Evolutionary conservation across 2,113 vertebrate genomes (phyloP).

Genomic region (Acanthisitta chloris): DNA sequence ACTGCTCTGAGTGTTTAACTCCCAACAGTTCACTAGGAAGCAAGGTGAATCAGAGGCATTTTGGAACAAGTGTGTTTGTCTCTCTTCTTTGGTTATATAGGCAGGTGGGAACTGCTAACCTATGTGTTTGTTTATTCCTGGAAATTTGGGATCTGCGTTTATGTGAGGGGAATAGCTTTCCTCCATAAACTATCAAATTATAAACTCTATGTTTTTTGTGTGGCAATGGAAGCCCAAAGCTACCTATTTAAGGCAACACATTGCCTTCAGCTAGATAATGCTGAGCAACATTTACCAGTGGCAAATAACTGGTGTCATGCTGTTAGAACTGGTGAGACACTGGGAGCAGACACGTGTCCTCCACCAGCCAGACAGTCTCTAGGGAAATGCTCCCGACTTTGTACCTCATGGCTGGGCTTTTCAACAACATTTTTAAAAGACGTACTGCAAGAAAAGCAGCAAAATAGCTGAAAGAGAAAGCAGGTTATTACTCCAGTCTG

Average conservation of each 20-base stretch:
- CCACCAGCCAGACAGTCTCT: background rate
- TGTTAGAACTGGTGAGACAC: background rate
- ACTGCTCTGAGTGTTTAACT: background rate
- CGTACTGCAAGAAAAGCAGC: background rate
- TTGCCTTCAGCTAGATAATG: background rate
- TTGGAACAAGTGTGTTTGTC: background rate
- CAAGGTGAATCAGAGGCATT: background rate
- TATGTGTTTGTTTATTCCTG: background rate
- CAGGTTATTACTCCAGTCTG: background rate
- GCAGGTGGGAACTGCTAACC: background rate
- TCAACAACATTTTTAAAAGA: background rate
- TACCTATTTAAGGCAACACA: background rate
- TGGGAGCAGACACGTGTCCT: background rate
- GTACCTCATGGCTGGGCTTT: background rate
- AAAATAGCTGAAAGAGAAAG: background rate
- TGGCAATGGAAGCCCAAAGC: background rate
- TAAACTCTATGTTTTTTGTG: background rate
- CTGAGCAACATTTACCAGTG: background rate
- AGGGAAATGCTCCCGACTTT: background rate
- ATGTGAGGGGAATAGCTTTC: background rate
- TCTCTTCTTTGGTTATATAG: background rate
- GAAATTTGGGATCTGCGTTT: rapidly evolving
- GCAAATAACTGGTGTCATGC: background rate
- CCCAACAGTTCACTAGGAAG: background rate
- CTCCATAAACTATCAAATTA: background rate